Conservation (phyloP, 1,140 invertebrate genomes). For the Probaryconus sp. region DNA sequence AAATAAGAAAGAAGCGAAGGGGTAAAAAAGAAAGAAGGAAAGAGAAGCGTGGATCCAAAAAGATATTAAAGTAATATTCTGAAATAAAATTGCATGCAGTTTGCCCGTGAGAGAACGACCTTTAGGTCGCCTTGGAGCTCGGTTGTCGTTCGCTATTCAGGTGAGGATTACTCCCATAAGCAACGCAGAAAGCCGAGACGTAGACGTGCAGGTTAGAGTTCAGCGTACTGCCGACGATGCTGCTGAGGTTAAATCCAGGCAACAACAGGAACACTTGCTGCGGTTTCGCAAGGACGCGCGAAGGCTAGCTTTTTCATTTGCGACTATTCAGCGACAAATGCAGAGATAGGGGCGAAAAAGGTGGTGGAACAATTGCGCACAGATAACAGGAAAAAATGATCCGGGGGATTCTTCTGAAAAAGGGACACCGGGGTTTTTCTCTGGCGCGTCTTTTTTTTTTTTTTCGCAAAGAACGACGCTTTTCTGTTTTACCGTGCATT, state of each 20-base stretch:
- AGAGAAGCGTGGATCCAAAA: no score
- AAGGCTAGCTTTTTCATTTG: slow-evolving; percentile 14
- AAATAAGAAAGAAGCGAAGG: no score
- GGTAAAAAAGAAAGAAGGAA: no score
- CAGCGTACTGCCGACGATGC: slow-evolving; percentile 30
- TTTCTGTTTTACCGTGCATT: no score
- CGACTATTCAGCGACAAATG: background rate
- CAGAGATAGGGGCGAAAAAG: slow-evolving; percentile 4
- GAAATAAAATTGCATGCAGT: slow-evolving; percentile 5
- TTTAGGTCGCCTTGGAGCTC: background rate
- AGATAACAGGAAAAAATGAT: no score
- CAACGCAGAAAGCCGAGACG: background rate
- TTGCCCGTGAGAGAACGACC: slow-evolving; percentile 6
- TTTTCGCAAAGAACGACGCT: no score
- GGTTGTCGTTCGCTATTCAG: background rate
- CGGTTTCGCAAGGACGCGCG: slow-evolving; percentile 22
- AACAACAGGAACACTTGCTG: slow-evolving; percentile 28
- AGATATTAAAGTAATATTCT: slow-evolving; percentile 12
- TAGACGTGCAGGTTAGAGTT: slow-evolving; percentile 34
- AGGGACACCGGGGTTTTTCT: no score
- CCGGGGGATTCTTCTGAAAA: no score
- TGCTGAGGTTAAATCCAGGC: background rate
- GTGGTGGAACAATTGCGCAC: slow-evolving; percentile 4
- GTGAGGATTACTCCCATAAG: slow-evolving; percentile 17
- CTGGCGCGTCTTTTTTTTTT: no score